Evolutionary conservation across 2,888 invertebrate genomes (phyloP), one percentile per base, ranked within the genome.

Genomic region (Aproaerema taeniolella): DNA sequence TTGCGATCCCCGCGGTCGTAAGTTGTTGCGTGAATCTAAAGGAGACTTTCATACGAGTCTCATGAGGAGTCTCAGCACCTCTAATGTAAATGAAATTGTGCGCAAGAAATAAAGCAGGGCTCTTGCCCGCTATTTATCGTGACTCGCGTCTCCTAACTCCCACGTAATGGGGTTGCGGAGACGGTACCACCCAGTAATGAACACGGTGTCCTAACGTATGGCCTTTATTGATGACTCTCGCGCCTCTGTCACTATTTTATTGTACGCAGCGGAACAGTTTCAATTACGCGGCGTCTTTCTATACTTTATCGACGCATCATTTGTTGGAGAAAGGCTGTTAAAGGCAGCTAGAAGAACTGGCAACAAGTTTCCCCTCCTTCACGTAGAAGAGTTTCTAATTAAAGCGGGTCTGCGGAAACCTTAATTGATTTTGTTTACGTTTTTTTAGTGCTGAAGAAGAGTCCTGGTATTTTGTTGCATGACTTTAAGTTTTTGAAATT

Each of bases 71-170:
- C 64, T 79, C 77, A 76, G 69, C 77, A 81, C 79, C 77, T 80
- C 69, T 80, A 79, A 83, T 83, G 82, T 85, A 82, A 83, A 83
- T 81, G 73, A 82, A 85, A 85, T 83, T 85, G 78, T 81, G 79
- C 72, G 73, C 80, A 78, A 78, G 74, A 78, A 81, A 83, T 81
- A 81, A 81, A 83, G 77, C 82, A 75, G 66, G 67, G 68, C 67
- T 76, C 76, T 75, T 57, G 72, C 66, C 75, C 70, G 71, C 68
- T 81, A 82, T 85, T 85, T 86, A 85, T 82, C 74, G 81, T 64
- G 64, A 65, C 67, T 59, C 70, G 74, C 72, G 78, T 75, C 80
- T 78, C 77, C 67, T 83, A 80, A 81, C 82, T 82, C 73, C 72
- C 55, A 56, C 56, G 78, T 82, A 83, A 83, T 81, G 80, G 78